Percentiles rank a stretch among this genome's conserved stretches.
Evolutionary conservation across 30 jellyfish, hydroid and myxozoan species (phyloP).

Genomic region (Aurelia sp.): DNA sequence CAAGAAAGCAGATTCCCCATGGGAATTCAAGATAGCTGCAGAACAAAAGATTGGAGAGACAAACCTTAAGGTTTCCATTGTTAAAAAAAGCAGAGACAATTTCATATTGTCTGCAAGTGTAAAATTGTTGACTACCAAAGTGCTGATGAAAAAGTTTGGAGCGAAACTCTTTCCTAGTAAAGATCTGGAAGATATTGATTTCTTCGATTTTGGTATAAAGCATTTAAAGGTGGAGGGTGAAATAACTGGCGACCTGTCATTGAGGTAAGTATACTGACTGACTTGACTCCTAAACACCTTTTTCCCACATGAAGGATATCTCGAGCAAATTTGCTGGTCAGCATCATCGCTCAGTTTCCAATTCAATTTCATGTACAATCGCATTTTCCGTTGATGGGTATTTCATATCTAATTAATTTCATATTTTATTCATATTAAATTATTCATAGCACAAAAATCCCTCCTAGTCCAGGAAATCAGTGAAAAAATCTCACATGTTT

Average conservation of each 20-base stretch:
- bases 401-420: no score
- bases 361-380: no score
- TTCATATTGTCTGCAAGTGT: constrained; percentile 43
- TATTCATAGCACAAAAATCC: no score
- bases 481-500: no score
- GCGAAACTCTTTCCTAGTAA: constrained; percentile 65
- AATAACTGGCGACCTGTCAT: constrained; percentile 42
- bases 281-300: no score
- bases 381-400: no score
- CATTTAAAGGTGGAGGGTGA: constrained; percentile 64
- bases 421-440: no score
- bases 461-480: no score
- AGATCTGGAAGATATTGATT: constrained; percentile 61
- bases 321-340: no score
- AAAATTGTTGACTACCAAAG: constrained; percentile 55
- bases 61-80: constrained; percentile 32
- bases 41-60: constrained; percentile 70
- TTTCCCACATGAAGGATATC: no score
- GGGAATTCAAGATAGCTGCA: constrained; percentile 73
- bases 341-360: no score
- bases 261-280: constrained; percentile 36
- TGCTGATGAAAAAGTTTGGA: constrained; percentile 60
- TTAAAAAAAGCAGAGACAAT: constrained; percentile 47
- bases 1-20: constrained; percentile 55
- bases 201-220: constrained; percentile 77